phyloP scores from a whole-genome alignment of 2,797 vertebrate species.

The Epinephelus malabaricus region DNA sequence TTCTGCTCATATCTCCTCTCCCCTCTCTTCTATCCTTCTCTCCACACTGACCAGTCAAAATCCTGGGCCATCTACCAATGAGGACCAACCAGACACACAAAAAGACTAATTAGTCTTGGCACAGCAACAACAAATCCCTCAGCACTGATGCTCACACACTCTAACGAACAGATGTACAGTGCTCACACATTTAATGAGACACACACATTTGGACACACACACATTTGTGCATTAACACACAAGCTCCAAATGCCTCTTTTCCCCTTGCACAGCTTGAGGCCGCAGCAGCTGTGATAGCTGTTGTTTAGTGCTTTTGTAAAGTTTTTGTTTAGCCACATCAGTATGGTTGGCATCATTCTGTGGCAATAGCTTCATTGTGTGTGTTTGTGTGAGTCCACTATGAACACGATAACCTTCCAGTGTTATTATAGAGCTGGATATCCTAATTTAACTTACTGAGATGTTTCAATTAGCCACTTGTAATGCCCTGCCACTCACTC shows the following conservation, averaged over 20 bases:
- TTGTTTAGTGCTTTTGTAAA: conserved; percentile 42
- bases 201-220: conserved; percentile 25
- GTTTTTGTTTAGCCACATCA: conserved; percentile 39
- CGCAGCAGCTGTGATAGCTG: conserved; percentile 57
- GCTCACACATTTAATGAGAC: conserved; percentile 36
- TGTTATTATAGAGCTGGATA: conserved; percentile 27
- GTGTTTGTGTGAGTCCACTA: not conserved
- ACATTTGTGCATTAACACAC: conserved; percentile 33
- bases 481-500: not conserved
- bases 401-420: conserved; percentile 17
- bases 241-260: not conserved
- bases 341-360: conserved; percentile 2
- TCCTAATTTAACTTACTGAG: conserved; percentile 41
- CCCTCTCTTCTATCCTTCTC: not conserved
- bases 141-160: conserved; percentile 31
- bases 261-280: conserved; percentile 24
- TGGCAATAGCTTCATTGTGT: not conserved
- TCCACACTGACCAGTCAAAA: conserved; percentile 50
- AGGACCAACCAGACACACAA: conserved; percentile 45
- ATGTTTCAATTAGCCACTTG: conserved; percentile 41
- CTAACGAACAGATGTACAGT: conserved; percentile 53
- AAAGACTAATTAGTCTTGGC: conserved; percentile 70
- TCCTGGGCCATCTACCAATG: conserved; percentile 16
- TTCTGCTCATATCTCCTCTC: not conserved
- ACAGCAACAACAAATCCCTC: conserved; percentile 55